These are phyloP conservation scores for Nymphicus hollandicus DNA, from an alignment of 2,113 vertebrate species.

Conservation along the genomic window DNA sequence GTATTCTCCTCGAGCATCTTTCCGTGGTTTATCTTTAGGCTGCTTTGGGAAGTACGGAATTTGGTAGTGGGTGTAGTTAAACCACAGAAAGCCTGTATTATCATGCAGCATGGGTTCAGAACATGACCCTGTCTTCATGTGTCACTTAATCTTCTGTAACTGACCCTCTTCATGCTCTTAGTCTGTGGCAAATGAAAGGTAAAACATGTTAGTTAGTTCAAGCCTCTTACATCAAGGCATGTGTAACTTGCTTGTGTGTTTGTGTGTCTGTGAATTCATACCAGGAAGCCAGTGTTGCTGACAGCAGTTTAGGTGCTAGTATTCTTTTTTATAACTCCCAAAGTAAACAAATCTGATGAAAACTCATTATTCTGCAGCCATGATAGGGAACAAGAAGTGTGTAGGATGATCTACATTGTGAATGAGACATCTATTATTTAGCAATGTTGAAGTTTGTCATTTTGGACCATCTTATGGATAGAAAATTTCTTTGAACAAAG, in stretches of 20 bases:
- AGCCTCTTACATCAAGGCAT: neutral
- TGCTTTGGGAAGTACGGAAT: neutral
- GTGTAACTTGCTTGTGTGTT: neutral
- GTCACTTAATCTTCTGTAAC: slow-evolving; percentile 15
- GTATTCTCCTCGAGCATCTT: neutral
- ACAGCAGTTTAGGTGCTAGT: neutral
- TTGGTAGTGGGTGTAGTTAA: neutral
- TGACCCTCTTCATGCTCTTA: neutral
- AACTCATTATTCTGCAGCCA: neutral
- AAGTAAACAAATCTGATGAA: neutral
- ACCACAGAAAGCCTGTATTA: neutral
- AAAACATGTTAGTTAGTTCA: neutral
- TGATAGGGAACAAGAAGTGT: neutral
- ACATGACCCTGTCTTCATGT: neutral
- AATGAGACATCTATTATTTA: neutral
- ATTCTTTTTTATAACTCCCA: neutral
- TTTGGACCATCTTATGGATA: neutral
- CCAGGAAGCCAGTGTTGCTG: neutral
- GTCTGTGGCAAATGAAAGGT: neutral
- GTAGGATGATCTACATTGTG: neutral
- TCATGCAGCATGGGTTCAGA: neutral
- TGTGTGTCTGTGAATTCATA: rapidly evolving
- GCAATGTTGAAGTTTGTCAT: neutral
- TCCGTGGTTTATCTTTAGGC: neutral
- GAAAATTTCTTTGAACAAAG: neutral